Conservation (phyloP, 2,797 vertebrate species). For the Molossus molossus region DNA sequence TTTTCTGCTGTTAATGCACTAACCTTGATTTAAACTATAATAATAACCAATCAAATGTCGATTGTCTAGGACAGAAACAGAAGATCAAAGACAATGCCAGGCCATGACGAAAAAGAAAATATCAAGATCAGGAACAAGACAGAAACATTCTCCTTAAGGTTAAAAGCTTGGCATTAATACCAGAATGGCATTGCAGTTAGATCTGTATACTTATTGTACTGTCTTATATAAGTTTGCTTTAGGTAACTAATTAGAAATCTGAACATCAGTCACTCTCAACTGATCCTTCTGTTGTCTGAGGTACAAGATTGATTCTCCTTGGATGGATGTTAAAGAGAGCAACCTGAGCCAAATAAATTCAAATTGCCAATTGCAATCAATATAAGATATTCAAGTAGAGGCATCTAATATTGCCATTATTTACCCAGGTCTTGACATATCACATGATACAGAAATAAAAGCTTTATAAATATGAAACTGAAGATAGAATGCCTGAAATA, state of each 20-base stretch:
- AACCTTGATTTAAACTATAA: conserved; percentile 34
- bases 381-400: conserved; percentile 18
- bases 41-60: neutral
- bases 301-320: neutral
- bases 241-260: conserved; percentile 39
- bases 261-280: neutral
- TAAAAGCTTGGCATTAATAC: neutral
- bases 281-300: conserved; percentile 28
- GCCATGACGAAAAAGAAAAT: neutral
- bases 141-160: conserved; percentile 1
- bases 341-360: neutral
- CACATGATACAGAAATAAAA: neutral
- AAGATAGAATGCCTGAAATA: conserved; percentile 41
- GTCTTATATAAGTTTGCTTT: conserved; percentile 8
- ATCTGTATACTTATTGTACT: neutral
- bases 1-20: neutral
- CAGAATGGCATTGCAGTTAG: neutral
- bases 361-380: neutral
- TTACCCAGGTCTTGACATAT: neutral
- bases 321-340: neutral
- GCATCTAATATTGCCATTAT: neutral
- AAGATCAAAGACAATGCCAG: neutral
- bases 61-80: neutral
- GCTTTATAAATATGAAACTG: conserved; percentile 25
- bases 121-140: neutral